Percentiles rank a stretch among this genome's conserved stretches.
Conservation (phyloP, 2,888 invertebrate species). For the Xestia ashworthii region DNA sequence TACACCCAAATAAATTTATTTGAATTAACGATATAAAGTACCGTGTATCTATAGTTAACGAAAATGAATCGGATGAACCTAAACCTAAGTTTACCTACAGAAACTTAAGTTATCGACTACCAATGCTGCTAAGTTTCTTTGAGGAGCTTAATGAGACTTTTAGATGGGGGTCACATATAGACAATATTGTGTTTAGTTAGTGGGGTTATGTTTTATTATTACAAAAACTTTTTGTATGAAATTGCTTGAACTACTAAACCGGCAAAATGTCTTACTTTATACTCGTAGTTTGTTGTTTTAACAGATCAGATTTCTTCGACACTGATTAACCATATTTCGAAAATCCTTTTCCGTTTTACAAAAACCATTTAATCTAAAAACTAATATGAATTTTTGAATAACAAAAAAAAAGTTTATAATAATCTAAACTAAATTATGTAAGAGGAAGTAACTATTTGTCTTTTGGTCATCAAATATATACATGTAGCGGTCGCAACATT, state of each 20-base stretch:
- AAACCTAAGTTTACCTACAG: not conserved
- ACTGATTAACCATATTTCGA: not conserved
- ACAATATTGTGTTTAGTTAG: not conserved
- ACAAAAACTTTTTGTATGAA: not conserved
- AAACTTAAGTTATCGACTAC: not conserved
- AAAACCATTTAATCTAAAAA: not conserved
- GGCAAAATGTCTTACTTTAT: not conserved
- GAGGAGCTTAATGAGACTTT: not conserved
- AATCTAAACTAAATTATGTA: not conserved
- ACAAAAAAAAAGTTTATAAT: not conserved
- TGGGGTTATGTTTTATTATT: not conserved
- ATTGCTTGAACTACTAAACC: not conserved
- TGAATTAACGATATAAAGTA: not conserved
- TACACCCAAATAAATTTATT: not conserved
- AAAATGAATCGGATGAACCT: no score
- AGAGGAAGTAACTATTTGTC: no score
- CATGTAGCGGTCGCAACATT: no score
- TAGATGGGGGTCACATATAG: not conserved
- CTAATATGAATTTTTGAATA: not conserved
- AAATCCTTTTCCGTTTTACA: not conserved
- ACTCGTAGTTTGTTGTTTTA: not conserved
- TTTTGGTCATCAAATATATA: no score
- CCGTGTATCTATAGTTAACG: not conserved
- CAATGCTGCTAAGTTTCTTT: not conserved
- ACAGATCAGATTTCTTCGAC: not conserved